Conservation (phyloP, 2,113 vertebrate species). For the Neofelis nebulosa region DNA sequence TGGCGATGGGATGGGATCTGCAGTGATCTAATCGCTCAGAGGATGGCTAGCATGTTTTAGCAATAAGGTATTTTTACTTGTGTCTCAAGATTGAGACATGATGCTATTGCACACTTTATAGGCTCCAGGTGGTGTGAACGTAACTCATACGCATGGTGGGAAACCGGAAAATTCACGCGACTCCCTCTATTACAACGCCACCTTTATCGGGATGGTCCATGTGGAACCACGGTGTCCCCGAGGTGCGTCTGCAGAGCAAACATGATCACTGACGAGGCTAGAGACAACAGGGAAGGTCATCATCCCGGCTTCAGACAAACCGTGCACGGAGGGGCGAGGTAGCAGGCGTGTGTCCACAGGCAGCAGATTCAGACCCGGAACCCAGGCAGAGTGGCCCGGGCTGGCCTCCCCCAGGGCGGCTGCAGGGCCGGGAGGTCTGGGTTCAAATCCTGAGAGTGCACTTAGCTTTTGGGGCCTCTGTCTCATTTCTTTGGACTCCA, state of each 20-base stretch:
- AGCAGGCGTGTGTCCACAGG: not conserved
- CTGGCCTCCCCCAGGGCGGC: not conserved
- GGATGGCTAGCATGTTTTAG: too few species aligned
- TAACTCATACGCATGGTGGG: too few species aligned
- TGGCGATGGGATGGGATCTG: too few species aligned
- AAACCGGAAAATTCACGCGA: too few species aligned
- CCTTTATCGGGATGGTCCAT: too few species aligned
- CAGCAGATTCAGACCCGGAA: not conserved
- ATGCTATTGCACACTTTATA: too few species aligned
- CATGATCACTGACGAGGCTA: not conserved
- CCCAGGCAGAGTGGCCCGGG: rapidly evolving
- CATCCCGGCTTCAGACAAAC: not conserved
- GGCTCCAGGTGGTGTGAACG: too few species aligned
- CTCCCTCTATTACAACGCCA: too few species aligned
- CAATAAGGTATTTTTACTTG: too few species aligned
- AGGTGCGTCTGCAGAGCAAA: not conserved
- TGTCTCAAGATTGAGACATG: too few species aligned
- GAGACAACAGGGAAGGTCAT: not conserved
- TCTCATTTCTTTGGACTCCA: not conserved
- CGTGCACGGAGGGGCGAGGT: not conserved
- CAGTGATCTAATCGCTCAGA: too few species aligned
- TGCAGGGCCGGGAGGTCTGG: not conserved
- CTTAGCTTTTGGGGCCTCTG: not conserved
- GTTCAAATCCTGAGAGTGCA: not conserved
- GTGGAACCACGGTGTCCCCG: too few species aligned